Conservation (phyloP, 2,113 vertebrate species). For the Herpetotheres cachinnans region DNA sequence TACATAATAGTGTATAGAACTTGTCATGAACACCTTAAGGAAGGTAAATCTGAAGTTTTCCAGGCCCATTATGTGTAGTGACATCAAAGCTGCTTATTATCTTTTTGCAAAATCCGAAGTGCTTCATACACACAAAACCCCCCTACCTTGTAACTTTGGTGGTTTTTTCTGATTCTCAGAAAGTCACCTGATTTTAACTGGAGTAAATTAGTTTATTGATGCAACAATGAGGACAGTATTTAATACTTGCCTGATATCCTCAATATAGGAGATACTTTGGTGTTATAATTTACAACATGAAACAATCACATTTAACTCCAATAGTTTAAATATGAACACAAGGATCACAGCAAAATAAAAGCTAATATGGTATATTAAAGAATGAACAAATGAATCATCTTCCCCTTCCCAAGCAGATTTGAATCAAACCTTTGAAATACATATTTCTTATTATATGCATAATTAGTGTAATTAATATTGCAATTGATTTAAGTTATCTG, state of each 20-base stretch:
- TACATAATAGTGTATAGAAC: neutral
- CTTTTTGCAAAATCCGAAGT: neutral
- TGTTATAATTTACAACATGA: neutral
- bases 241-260: neutral
- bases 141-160: rapidly evolving
- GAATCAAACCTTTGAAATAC: neutral
- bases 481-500: neutral
- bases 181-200: neutral
- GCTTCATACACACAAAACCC: rapidly evolving
- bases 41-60: neutral
- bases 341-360: neutral
- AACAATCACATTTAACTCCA: neutral
- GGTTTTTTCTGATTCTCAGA: neutral
- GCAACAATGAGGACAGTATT: neutral
- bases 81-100: neutral
- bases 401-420: neutral
- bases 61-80: neutral
- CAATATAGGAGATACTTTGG: neutral
- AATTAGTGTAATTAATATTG: neutral
- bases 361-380: neutral
- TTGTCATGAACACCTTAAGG: neutral
- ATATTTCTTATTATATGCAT: neutral
- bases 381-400: neutral
- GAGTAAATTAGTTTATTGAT: neutral
- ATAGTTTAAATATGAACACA: neutral